A percentile compares a stretch with the other conserved stretches of the same genome.
phyloP scores from a whole-genome alignment of 2,797 vertebrate species.

The Sebastolobus alascanus region DNA sequence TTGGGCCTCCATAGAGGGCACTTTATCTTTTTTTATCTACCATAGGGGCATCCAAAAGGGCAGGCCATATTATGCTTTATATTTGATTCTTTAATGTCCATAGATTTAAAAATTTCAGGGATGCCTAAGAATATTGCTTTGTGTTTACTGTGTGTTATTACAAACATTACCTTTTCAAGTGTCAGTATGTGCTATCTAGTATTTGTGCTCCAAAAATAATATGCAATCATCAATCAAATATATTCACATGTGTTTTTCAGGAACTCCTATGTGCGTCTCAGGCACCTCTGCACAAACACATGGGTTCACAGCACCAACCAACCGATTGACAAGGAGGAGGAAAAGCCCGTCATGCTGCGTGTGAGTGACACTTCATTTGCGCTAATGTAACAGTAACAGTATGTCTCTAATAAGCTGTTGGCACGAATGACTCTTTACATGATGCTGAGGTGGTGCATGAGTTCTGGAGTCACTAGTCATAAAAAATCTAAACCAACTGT shows the following conservation, averaged over 20 bases:
- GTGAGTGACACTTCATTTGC: conserved; percentile 80
- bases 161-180: not conserved
- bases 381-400: not conserved
- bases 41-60: not conserved
- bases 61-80: not conserved
- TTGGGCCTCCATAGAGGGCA: not conserved
- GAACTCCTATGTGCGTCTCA: conserved; percentile 97
- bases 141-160: not conserved
- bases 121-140: not conserved
- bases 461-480: not conserved
- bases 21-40: not conserved
- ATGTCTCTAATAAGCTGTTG: not conserved
- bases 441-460: not conserved
- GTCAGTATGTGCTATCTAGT: not conserved
- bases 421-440: not conserved
- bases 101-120: not conserved
- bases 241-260: conserved; percentile 76
- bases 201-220: not conserved
- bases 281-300: conserved; percentile 98
- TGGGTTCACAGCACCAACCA: conserved; percentile 99
- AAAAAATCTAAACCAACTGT: not conserved
- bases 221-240: not conserved
- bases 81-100: not conserved
- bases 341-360: conserved; percentile 98
- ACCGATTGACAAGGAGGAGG: conserved; percentile 98